Base-by-base conservation (phyloP, 1,140 invertebrate genomes). In the Cephus cinctus region DNA sequence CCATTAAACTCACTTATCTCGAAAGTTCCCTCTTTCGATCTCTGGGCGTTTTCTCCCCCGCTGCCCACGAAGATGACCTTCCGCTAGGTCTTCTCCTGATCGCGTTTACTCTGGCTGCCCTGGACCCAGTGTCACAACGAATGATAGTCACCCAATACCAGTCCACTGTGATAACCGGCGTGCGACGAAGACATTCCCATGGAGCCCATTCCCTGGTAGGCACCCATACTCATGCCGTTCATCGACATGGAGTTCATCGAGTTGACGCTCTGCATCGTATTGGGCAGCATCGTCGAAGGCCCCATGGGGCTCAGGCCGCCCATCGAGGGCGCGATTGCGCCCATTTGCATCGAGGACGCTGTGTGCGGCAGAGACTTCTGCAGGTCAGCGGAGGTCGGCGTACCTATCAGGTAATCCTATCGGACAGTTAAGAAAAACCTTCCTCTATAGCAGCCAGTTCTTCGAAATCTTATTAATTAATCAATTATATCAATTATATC, bases 61-160 rank as follows among this genome's bases (percentile, higher is more conserved):
- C 4, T 21, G 31, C 11, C 11, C 4, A 20, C 12, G 20, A 23
- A 39, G 18, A 25, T 12, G 31, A 45, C 31, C 34, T 58, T 54
- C 35, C 34, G 19, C 63, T 71, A 73, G 56, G 69, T 71, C 55
- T 73, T 73, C 62, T 75, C 71, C 55, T 71, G 69, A 47, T 68
- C 70, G 38, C 67, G 67, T 53, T 75, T 75, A 46, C 61, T 50
- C 54, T 71, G 69, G 43, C 56, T 70, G 34, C 60, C 62, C 43
- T 62, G 70, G 56, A 63, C 59, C 75, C 75, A 75, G 68, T 71
- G 73, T 77, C 75, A 77, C 73, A 77, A 77, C 46, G 73, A 71
- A 38, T 76, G 75, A 50, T 76, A 77, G 27, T 77, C 73, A 27
- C 72, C 73, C 46, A 77, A 59, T 35, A 76, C 75, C 35, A 77